Percentiles rank a stretch among this genome's conserved stretches.
Conservation (phyloP, 2,797 vertebrate genomes). For the Gymnoscopelus microlampas region DNA sequence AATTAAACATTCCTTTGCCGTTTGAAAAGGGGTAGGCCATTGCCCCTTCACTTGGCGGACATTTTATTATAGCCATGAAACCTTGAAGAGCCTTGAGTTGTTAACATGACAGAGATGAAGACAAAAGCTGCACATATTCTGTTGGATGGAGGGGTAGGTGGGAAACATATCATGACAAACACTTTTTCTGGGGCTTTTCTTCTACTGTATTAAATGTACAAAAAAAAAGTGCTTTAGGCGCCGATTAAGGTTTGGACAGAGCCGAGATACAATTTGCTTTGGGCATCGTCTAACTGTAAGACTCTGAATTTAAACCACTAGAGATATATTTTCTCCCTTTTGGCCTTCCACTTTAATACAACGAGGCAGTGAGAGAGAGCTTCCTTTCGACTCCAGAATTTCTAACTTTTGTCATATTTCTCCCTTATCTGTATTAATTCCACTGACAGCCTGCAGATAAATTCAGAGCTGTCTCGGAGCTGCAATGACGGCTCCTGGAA, state of each 20-base stretch:
- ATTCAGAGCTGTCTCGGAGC: conserved; percentile 75
- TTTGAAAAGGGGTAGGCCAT: conserved; percentile 43
- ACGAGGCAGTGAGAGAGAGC: conserved; percentile 59
- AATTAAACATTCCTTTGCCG: conserved; percentile 36
- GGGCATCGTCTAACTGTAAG: conserved; percentile 61
- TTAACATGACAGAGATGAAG: conserved; percentile 66
- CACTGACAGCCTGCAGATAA: conserved; percentile 80
- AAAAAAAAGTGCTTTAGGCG: conserved; percentile 56
- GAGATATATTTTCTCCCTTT: conserved; percentile 57
- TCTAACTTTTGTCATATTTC: conserved; percentile 75
- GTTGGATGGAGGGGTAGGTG: conserved; percentile 24
- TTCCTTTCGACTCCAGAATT: conserved; percentile 69
- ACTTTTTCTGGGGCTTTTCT: conserved; percentile 36
- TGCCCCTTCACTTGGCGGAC: conserved; percentile 50
- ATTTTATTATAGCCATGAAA: conserved; percentile 70
- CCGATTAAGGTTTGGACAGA: conserved; percentile 71
- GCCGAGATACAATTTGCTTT: conserved; percentile 72
- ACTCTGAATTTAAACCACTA: conserved; percentile 69
- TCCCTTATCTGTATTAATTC: conserved; percentile 82
- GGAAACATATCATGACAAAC: conserved; percentile 50
- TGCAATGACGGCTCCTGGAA: conserved; percentile 72
- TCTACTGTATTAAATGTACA: conserved; percentile 56
- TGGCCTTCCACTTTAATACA: conserved; percentile 63
- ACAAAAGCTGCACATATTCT: conserved; percentile 34
- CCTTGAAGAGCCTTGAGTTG: conserved; percentile 57